Evolutionary conservation across 2,113 vertebrate species (phyloP), one percentile per base, ranked within the genome.

Genomic region (Nesogale talazaci): DNA sequence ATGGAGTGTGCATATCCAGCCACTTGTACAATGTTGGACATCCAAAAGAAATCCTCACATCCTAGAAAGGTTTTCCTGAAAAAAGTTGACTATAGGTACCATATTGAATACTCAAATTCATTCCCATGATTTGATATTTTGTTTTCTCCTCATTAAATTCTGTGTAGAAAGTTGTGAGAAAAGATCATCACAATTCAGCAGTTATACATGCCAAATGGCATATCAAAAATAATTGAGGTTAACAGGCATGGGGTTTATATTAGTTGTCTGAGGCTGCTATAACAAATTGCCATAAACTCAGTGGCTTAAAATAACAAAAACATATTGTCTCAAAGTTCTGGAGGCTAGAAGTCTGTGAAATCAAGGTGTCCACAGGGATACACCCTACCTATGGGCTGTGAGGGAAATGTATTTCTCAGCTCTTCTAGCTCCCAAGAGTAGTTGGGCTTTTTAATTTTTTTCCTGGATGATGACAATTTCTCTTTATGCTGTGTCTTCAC

Each of bases 111-210:
- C 3, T 56, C 59, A 86, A 31, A 40, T 56, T 42, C 14, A 69
- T 38, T 31, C 10, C 34, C 25, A n/a, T 69, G 38, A 27, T 77
- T 90, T 89, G 5, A 40, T 61, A 14, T 77, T 94, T 70, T 59
- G 5, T 25, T 88, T 88, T 81, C 75, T 59, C 34, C 31, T 85
- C 82, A 72, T 85, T 56, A 79, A 89, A 77, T 23, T 88, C 65
- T 17, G 80, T 23, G 78, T 8, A 85, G 42, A 69, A 83, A 56
- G 40, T 4, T 86, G 3, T 19, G 88, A 46, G 61, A 27, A 4
- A 69, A 88, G 61, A 56, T 57, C 9, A n/a, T 56, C 57, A 69
- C 42, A 86, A 29, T 83, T 76, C n/a, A 85, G 10, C 27, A 70
- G 70, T 77, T 76, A 2, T 2, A 88, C 3, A 16, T 38, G 16